Evolutionary conservation across 2,113 vertebrate species (phyloP), one percentile per base, ranked within the genome.

Genomic region (Mola mola): DNA sequence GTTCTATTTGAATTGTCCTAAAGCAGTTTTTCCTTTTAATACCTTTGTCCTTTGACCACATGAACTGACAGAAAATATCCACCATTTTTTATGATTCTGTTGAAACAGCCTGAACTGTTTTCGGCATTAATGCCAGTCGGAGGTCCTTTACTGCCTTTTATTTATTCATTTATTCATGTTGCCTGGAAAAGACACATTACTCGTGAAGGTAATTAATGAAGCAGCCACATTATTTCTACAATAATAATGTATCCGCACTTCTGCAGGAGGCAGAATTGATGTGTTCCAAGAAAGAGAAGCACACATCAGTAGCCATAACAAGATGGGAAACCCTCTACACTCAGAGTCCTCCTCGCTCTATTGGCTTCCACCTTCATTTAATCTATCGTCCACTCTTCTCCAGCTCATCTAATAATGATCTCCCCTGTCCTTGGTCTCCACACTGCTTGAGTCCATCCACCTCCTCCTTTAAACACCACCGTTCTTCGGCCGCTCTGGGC

Each of bases 401-500:
- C 37, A 34, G 55, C 22, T 59, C 43, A 49, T 38, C 58, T 66
- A n/a, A n/a, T n/a, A 42, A 48, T 43, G 34, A 75, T 66, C 61
- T 51, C 41, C 46, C 29, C 25, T 42, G 61, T 80, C 75, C 61
- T 69, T 80, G 73, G 36, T 69, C 62, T 72, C 41, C 36, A 55
- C 34, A 31, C 24, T 49, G 26, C 17, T 50, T 48, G 41, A 15
- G 46, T 42, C 24, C 41, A 36, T 36, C 46, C 42, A 59, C 68
- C 68, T 44, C 69, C 55, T 59, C 62, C 56, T 76, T 65, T 66
- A 53, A 9, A 36, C 22, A 25, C 25, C 78, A n/a, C 43, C 38
- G 57, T 69, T 72, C 22, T 40, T n/a, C 53, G 60, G 37, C 69
- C 74, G 69, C 60, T 72, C 40, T 52, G 80, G 79, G 87, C 77